Evolutionary conservation across 2,888 invertebrate genomes (phyloP), one percentile per base, ranked within the genome.

Genomic region (Lepidochitona cinerea): DNA sequence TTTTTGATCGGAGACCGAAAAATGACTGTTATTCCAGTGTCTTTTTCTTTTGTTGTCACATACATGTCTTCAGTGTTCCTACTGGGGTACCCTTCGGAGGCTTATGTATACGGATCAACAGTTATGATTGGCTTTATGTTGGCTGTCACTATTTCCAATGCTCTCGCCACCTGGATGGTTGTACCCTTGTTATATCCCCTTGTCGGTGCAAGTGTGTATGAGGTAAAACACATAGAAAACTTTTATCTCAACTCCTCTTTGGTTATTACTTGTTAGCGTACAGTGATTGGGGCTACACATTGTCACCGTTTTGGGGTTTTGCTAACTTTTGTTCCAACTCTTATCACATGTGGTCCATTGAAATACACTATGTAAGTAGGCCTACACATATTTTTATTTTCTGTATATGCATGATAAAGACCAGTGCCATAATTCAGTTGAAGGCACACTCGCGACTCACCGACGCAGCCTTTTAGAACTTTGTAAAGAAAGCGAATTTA

Each of bases 11-110:
- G 83, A 18, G 79, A 79, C 36, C 64, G 84, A 12, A 68, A 75
- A 18, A 79, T 84, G 81, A 74, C 76, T 35, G 23, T 79, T 5
- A 14, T 83, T n/a, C 84, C 85, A 3, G 83, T 84, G n/a, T 77
- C 83, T 9, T 49, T 85, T 65, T 85, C 85, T 5, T 68, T 85
- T 12, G 76, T 84, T 54, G 83, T 83, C 35, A 84, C 84, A 2
- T 84, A 80, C 74, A 81, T 82, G 72, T 85, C 85, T 0, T 83
- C 85, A 9, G 81, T 85, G 37, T 77, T 81, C n/a, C 75, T 83
- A 65, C 76, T 83, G 12, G 84, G 84, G 6, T 54, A 74, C 3
- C 83, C 85, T 1, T 76, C 81, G 1, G 84, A 85, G 14, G 66
- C 79, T n/a, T 84, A 80, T 66, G 68, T 78, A 3, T 82, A 81